A percentile compares a stretch with the other conserved stretches of the same genome.
Conservation (phyloP, 2,888 invertebrate species). For the Panzeria rudis region DNA sequence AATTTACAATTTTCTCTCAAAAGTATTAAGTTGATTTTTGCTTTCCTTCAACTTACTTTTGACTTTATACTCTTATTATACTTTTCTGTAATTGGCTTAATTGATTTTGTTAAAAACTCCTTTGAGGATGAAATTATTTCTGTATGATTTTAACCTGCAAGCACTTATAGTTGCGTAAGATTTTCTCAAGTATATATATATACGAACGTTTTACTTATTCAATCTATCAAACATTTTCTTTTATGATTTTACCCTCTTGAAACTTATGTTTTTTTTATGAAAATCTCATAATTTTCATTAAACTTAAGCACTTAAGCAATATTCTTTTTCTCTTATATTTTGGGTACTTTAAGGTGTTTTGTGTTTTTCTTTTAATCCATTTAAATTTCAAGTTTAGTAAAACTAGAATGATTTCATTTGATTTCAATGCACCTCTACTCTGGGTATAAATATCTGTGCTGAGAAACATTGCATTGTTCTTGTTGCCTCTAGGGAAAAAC, state of each 20-base stretch:
- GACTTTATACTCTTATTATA: conserved; percentile 2
- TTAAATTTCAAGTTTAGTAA: conserved; percentile 47
- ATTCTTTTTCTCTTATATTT: conserved; percentile 11
- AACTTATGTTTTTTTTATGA: conserved; percentile 35
- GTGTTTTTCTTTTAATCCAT: conserved; percentile 27
- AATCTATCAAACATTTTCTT: conserved; percentile 34
- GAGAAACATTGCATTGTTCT: conserved; percentile 14
- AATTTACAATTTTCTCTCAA: conserved; percentile 8
- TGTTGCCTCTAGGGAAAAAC: neutral
- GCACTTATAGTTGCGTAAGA: conserved; percentile 38
- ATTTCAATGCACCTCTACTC: neutral
- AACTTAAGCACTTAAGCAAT: conserved; percentile 64
- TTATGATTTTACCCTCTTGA: conserved; percentile 34
- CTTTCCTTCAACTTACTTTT: neutral
- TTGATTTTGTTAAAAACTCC: conserved; percentile 67
- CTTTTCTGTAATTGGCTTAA: conserved; percentile 62
- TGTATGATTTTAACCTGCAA: conserved; percentile 50
- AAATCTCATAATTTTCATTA: conserved; percentile 71
- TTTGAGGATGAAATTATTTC: conserved; percentile 54
- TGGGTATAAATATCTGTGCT: neutral
- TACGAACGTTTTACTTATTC: conserved; percentile 37
- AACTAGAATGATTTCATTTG: conserved; percentile 41
- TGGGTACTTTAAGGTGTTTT: conserved; percentile 41
- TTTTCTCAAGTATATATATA: conserved; percentile 41
- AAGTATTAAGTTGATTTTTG: neutral